A percentile compares a stretch with the other conserved stretches of the same genome.
Conservation (phyloP, 1,140 invertebrate species). For the Apis laboriosa region DNA sequence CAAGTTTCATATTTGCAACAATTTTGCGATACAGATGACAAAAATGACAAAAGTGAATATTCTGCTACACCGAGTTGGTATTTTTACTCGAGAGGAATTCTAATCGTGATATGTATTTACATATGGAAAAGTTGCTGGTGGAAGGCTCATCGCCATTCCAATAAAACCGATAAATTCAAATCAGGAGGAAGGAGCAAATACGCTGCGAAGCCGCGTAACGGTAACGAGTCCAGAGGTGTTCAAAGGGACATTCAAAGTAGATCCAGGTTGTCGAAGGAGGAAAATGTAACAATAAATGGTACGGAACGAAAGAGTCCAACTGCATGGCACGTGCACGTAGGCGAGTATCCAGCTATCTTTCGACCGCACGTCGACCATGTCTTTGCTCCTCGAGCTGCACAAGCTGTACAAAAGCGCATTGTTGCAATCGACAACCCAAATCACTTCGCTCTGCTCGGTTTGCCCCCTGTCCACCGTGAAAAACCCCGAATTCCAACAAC, state of each 20-base stretch:
- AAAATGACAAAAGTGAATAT: too few species aligned
- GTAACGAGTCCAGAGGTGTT: constrained; percentile 2
- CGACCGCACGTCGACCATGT: constrained; percentile 35
- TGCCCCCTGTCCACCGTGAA: too few species aligned
- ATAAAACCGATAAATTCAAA: not conserved
- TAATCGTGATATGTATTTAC: not conserved
- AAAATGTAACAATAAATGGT: constrained; percentile 45
- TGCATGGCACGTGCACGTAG: constrained; percentile 52
- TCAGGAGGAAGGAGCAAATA: not conserved
- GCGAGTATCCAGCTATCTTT: constrained; percentile 38
- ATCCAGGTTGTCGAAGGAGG: constrained; percentile 9
- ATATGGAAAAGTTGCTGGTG: too few species aligned
- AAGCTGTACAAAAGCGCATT: constrained; percentile 63
- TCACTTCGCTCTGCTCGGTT: constrained; percentile 27
- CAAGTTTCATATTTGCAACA: too few species aligned
- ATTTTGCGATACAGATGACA: too few species aligned
- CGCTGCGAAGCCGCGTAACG: not conserved
- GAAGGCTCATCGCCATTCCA: not conserved
- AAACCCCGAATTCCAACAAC: not conserved
- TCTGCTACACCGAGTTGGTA: not conserved
- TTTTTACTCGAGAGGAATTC: not conserved
- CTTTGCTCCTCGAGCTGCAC: constrained; percentile 10
- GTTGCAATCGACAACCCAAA: constrained; percentile 66
- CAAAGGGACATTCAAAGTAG: constrained; percentile 11
- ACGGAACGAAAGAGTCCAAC: constrained; percentile 37